These are phyloP conservation scores for Notocelia uddmanniana DNA, from an alignment of 2,888 invertebrate species.

Conservation along the genomic window DNA sequence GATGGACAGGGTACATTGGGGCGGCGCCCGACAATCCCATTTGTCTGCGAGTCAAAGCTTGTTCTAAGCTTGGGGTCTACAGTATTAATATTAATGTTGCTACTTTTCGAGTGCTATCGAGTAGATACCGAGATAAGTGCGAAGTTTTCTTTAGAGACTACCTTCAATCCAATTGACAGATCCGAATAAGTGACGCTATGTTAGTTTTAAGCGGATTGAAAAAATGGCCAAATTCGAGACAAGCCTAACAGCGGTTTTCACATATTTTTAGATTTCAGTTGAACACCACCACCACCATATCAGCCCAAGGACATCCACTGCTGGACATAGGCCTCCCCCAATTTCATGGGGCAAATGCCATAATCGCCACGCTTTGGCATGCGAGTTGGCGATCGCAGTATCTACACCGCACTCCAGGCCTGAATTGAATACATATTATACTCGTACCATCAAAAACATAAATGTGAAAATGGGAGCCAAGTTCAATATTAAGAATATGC, in stretches of 20 bases:
- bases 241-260: neutral
- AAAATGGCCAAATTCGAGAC: slow-evolving; percentile 6
- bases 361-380: too few relatives aligned
- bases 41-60: slow-evolving; percentile 38
- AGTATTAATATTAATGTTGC: slow-evolving; percentile 51
- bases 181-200: neutral
- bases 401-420: too few relatives aligned
- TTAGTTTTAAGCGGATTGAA: slow-evolving; percentile 12
- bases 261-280: neutral
- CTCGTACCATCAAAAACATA: too few relatives aligned
- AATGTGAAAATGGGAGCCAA: too few relatives aligned
- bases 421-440: too few relatives aligned
- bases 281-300: neutral
- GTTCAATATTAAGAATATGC: too few relatives aligned
- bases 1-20: slow-evolving; percentile 24
- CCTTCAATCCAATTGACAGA: slow-evolving; percentile 40
- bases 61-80: slow-evolving; percentile 45
- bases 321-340: too few relatives aligned
- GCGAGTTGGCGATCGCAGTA: too few relatives aligned
- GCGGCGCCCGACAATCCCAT: slow-evolving; percentile 24
- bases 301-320: too few relatives aligned
- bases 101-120: slow-evolving; percentile 49
- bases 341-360: too few relatives aligned
- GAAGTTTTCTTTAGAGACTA: slow-evolving; percentile 47
- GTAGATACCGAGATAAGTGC: slow-evolving; percentile 44